Conservation (phyloP, 2,113 vertebrate genomes). For the Gambusia holbrooki region DNA sequence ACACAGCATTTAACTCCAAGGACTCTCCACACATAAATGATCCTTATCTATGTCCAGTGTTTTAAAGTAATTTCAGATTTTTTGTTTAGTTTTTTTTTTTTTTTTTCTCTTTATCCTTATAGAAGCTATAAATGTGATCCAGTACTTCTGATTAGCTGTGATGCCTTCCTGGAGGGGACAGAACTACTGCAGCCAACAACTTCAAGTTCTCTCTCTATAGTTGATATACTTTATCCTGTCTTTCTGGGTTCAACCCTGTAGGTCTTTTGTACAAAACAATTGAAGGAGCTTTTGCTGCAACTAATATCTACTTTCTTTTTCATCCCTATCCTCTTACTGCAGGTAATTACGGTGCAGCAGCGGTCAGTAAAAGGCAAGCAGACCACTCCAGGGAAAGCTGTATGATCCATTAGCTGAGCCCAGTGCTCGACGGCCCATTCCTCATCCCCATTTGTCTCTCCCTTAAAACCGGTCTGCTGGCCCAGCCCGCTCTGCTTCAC, state of each 20-base stretch:
- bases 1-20: not conserved
- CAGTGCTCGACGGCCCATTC: constrained; percentile 60
- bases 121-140: not conserved
- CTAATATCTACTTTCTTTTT: not conserved
- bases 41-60: not conserved
- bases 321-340: constrained; percentile 37
- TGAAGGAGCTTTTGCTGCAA: not conserved
- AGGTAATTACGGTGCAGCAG: constrained; percentile 69
- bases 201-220: not conserved
- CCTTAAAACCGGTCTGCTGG: constrained; percentile 26
- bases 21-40: not conserved
- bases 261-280: not conserved
- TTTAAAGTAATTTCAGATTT: not conserved
- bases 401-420: constrained; percentile 75
- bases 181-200: not conserved
- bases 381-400: constrained; percentile 58
- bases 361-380: constrained; percentile 51
- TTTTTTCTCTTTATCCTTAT: not conserved
- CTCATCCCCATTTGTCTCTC: constrained; percentile 72
- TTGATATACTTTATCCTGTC: not conserved
- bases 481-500: constrained; percentile 21
- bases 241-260: not conserved
- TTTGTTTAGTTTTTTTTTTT: not conserved
- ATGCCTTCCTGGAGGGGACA: not conserved
- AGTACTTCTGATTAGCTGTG: not conserved